Evolutionary conservation across 2,113 vertebrate genomes (phyloP), one percentile per base, ranked within the genome.

Genomic region (Polyodon spathula): DNA sequence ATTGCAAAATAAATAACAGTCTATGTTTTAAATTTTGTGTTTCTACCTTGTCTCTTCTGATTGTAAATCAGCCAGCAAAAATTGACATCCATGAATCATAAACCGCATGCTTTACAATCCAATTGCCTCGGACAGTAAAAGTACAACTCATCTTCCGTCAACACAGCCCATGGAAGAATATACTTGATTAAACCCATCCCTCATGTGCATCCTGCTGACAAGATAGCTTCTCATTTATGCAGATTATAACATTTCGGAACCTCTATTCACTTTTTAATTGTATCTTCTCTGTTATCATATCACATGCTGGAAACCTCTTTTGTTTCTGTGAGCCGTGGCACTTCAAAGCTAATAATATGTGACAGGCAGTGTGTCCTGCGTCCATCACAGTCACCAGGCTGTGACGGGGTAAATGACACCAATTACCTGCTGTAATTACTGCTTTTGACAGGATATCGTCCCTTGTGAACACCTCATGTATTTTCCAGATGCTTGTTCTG

Each of bases 401-500:
- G 73, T 81, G 78, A 81, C 83, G 74, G 71, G 73, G 77, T 71
- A 85, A 87, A 86, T 82, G 73, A 82, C 80, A 86, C 76, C 64
- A 82, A 85, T 86, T 86, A 88, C 78, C 78, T 81, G 66, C 71
- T 81, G 71, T 85, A 88, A 88, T 86, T 86, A 83, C 78, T 81
- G 63, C 66, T 77, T 74, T 72, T 82, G 77, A 85, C 83, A 83
- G 74, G 74, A 69, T 63, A 66, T 73, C 76, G 73, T 79, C 78
- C 72, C 80, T 63, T 14, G 62, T 76, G 81, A 78, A 72, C 58
- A 56, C 58, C 74, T 61, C 75, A 69, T 72, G 71, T 77, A 77
- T 74, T 73, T 81, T 73, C 75, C 65, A 79, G 61, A 63, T 75
- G 70, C 60, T 80, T 79, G 74, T 72, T 69, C 72, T 78, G 58